These are phyloP conservation scores for Drosophila melanica DNA, from an alignment of 1,140 invertebrate genomes.

Conservation along the genomic window DNA sequence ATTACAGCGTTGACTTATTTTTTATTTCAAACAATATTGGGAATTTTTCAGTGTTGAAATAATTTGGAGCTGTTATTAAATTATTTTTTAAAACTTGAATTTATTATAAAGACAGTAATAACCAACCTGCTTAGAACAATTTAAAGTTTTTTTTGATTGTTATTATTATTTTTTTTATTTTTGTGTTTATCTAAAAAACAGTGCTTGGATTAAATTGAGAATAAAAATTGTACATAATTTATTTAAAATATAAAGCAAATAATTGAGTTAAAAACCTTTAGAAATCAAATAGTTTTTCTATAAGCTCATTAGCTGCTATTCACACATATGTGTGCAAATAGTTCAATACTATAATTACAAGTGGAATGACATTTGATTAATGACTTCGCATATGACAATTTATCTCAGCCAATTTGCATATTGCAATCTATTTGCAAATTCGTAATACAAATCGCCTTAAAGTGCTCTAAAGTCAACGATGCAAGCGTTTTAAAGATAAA, in stretches of 20 bases:
- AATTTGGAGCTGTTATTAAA: not conserved
- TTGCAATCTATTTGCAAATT: constrained; percentile 37
- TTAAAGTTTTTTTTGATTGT: too few species aligned
- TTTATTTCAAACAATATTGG: not conserved
- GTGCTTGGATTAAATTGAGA: too few species aligned
- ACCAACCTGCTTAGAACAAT: too few species aligned
- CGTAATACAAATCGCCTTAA: constrained; percentile 25
- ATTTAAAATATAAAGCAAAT: not conserved
- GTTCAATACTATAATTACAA: constrained; percentile 37
- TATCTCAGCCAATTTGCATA: constrained; percentile 39
- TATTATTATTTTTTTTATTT: too few species aligned
- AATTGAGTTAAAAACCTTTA: not conserved
- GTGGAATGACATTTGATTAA: constrained; percentile 41
- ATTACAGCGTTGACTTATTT: too few species aligned
- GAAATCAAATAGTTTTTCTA: constrained; percentile 4
- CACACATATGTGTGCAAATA: constrained; percentile 9
- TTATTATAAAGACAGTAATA: too few species aligned
- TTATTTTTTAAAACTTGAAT: too few species aligned
- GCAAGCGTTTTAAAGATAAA: constrained; percentile 10
- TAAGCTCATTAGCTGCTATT: constrained; percentile 29
- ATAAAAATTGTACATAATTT: too few species aligned
- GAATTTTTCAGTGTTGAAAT: not conserved
- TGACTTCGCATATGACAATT: constrained; percentile 23
- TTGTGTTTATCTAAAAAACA: too few species aligned
- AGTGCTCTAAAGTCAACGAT: constrained; percentile 23